A percentile compares a stretch with the other conserved stretches of the same genome.
Conservation (phyloP, 2,888 invertebrate species). For the Nymphalis urticae region DNA sequence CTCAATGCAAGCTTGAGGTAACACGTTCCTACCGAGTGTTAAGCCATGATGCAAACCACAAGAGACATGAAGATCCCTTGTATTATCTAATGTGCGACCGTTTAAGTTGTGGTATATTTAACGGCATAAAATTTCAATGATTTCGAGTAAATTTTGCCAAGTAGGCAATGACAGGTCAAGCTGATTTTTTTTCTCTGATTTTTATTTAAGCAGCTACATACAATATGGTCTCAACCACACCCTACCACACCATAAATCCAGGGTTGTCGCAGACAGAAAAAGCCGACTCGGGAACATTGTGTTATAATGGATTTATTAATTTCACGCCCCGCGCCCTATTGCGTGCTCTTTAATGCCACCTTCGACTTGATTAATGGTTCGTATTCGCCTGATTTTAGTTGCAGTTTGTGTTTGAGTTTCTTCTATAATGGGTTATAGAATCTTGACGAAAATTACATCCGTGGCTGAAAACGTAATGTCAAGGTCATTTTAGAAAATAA, state of each 20-base stretch:
- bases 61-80: no score
- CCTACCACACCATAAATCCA: constrained; percentile 60
- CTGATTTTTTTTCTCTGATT: no score
- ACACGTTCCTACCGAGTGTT: no score
- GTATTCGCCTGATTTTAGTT: constrained; percentile 30
- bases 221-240: constrained; percentile 43
- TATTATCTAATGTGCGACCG: no score
- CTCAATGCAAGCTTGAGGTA: no score
- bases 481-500: neutral
- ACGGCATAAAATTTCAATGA: no score
- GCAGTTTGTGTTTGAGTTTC: constrained; percentile 22
- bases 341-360: constrained; percentile 40
- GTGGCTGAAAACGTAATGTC: neutral
- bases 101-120: no score
- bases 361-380: constrained; percentile 43
- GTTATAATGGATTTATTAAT: constrained; percentile 77
- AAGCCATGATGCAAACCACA: no score
- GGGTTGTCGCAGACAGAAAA: constrained; percentile 70
- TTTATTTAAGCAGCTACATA: constrained; percentile 31
- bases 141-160: no score
- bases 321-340: constrained; percentile 53
- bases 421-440: constrained; percentile 9
- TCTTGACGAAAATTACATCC: constrained; percentile 4
- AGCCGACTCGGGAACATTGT: constrained; percentile 61
- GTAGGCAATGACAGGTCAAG: no score